Evolutionary conservation across 64 coral and sea anemone genomes (phyloP), one percentile per base, ranked within the genome.

Genomic region (Astreopora myriophthalma): DNA sequence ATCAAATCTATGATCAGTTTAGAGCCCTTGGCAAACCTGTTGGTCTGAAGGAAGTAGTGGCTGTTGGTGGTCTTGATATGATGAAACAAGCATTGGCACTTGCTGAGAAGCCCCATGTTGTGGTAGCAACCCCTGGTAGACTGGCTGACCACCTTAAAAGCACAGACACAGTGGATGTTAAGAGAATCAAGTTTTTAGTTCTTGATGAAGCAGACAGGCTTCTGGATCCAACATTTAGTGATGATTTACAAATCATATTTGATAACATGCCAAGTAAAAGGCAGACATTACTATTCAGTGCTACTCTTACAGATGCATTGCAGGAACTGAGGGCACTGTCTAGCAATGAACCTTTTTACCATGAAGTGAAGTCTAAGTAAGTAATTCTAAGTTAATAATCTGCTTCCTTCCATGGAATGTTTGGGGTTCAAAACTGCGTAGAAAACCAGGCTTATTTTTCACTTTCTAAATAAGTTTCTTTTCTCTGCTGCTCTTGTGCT

Each of bases 111-210:
- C 97, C 97, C 20, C 97, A 99, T 96, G 91, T 99, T 93, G 87
- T 99, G 69, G 94, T 99, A 94, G 97, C 94, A 93, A 99, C 97
- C n/a, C 97, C 97, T 64, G 97, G 97, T 34, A 76, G 97, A 32
- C 83, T 95, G 44, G 97, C 97, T 62, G 97, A 99, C 85, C 97
- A 99, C 62, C 74, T 99, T 48, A 89, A 88, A 40, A 99, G 97
- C 29, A 99, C 97, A 74, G 97, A 99, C 76, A 99, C 97, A 19
- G 60, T 95, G n/a, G 81, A 75, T 58, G 61, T 99, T 14, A 69
- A 44, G 14, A 95, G 73, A 78, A 99, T 99, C 12, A 95, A 99
- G 62, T 99, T 93, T 26, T 87, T 99, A 34, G 93, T 98, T 57
- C 86, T 98, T 66, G 96, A 95, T 80, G 96, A 95, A 85, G 96